A percentile compares a stretch with the other conserved stretches of the same genome.
These are phyloP conservation scores for Micropterix aruncella DNA, from an alignment of 2,888 invertebrate genomes.

Conservation along the genomic window DNA sequence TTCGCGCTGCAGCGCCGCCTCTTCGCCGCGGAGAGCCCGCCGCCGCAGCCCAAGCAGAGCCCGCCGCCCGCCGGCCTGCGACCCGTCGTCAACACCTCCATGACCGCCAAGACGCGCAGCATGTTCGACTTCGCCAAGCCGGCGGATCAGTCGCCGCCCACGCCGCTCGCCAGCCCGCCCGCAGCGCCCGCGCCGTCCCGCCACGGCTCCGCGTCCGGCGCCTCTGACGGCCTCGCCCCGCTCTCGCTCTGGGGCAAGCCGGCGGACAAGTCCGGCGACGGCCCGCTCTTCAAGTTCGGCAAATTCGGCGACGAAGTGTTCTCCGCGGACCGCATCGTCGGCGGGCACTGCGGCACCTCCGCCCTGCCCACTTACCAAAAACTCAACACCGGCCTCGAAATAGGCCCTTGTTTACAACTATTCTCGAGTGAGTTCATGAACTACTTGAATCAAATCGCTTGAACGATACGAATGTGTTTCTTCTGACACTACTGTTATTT, in stretches of 20 bases:
- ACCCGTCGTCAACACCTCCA: slow-evolving; percentile 37
- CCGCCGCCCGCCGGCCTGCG: slow-evolving; percentile 6
- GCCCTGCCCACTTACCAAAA: neutral
- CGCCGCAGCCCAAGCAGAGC: slow-evolving; percentile 5
- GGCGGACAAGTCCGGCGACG: neutral
- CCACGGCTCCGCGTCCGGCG: slow-evolving; percentile 3
- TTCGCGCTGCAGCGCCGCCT: slow-evolving; percentile 5
- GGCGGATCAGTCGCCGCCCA: slow-evolving; percentile 13
- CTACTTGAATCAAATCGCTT: slow-evolving; percentile 46
- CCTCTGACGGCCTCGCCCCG: neutral
- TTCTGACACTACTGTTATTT: neutral
- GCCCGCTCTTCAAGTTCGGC: slow-evolving; percentile 1
- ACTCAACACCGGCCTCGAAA: slow-evolving; percentile 17
- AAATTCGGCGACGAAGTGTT: slow-evolving; percentile 16
- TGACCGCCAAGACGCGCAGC: slow-evolving; percentile 22
- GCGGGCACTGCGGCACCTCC: slow-evolving; percentile 12
- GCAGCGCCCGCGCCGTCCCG: slow-evolving; percentile 1
- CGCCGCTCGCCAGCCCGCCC: slow-evolving; percentile 1
- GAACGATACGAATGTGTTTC: neutral
- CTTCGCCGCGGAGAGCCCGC: slow-evolving; percentile 2
- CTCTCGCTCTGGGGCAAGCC: neutral
- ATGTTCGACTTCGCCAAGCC: slow-evolving; percentile 16
- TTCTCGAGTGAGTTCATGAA: slow-evolving; percentile 48
- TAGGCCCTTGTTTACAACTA: slow-evolving; percentile 39
- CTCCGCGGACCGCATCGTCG: slow-evolving; percentile 19